Evolutionary conservation across 2,888 invertebrate species (phyloP).

Genomic region (Drosophila affinis): DNA sequence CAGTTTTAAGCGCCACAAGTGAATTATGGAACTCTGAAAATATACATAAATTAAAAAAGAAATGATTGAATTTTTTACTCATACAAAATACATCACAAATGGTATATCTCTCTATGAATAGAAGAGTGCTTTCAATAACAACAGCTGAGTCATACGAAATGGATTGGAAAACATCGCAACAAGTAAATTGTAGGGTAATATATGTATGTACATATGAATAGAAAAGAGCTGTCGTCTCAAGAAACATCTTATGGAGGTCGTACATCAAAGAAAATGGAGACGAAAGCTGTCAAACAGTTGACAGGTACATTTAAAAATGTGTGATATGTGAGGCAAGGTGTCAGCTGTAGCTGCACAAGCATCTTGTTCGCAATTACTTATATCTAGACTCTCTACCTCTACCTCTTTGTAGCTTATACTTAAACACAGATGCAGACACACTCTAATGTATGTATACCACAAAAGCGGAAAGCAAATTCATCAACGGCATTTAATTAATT

Average conservation of each 20-base stretch:
- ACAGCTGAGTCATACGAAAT: slow-evolving; percentile 1
- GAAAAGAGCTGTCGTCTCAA: background rate
- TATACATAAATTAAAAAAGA: slow-evolving; percentile 23
- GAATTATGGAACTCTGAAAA: slow-evolving; percentile 21
- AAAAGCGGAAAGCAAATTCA: slow-evolving; percentile 46
- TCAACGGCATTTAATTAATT: slow-evolving; percentile 62
- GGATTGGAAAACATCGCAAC: background rate
- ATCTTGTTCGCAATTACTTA: slow-evolving; percentile 9
- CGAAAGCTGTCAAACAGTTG: background rate
- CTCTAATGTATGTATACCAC: slow-evolving; percentile 12
- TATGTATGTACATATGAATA: background rate
- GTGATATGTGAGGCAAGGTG: slow-evolving; percentile 27
- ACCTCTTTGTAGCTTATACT: background rate
- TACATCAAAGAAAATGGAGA: background rate
- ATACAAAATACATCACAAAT: no score
- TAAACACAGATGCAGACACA: slow-evolving; percentile 1
- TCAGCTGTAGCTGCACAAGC: background rate
- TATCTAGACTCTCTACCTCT: background rate
- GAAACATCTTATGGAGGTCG: background rate
- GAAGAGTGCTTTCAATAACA: no score
- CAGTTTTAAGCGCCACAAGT: slow-evolving; percentile 25
- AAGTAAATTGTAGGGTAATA: background rate
- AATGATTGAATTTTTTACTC: slow-evolving; percentile 11
- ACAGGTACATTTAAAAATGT: slow-evolving; percentile 5
- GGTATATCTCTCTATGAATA: no score